phyloP scores from a whole-genome alignment of 2,113 vertebrate species.

The Corythaeola cristata region DNA sequence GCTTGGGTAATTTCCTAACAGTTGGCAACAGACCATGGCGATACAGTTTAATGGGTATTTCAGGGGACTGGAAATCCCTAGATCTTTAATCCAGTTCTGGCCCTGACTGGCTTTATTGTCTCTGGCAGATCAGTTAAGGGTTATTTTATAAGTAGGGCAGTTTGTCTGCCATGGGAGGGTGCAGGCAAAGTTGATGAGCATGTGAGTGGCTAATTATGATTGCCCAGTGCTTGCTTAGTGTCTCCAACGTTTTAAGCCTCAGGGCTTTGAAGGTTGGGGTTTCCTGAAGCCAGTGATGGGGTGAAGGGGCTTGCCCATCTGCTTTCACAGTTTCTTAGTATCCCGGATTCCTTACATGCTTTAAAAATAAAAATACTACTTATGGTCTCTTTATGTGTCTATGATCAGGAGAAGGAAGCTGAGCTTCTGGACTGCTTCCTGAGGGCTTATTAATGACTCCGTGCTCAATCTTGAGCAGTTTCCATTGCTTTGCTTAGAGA shows the following conservation, averaged over 20 bases:
- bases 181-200: not conserved
- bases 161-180: not conserved
- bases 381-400: not conserved
- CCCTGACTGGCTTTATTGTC: not conserved
- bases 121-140: not conserved
- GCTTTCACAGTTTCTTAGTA: not conserved
- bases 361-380: not conserved
- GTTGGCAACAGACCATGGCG: not conserved
- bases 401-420: not conserved
- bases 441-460: not conserved
- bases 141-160: not conserved
- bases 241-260: not conserved
- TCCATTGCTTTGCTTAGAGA: not conserved
- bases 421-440: not conserved
- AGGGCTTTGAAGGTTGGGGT: not conserved
- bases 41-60: not conserved
- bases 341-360: not conserved
- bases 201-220: not conserved
- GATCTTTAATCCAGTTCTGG: not conserved
- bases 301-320: not conserved
- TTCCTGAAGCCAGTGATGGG: not conserved
- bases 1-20: not conserved
- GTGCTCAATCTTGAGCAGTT: not conserved
- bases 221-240: not conserved
- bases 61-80: not conserved